Base-by-base conservation (phyloP, 2,888 invertebrate genomes). In the Protonemura montana region DNA sequence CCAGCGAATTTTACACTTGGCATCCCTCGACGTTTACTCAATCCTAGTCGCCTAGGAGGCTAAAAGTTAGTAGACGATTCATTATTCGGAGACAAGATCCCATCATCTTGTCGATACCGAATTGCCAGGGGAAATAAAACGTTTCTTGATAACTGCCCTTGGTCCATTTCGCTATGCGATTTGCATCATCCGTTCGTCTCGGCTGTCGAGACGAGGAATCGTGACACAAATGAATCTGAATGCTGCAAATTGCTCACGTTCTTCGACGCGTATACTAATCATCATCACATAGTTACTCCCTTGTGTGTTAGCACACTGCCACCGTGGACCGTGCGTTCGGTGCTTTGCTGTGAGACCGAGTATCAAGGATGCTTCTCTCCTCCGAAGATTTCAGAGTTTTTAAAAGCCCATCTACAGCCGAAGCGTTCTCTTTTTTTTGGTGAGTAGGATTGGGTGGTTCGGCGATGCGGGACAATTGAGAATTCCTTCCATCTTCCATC, bases 381-480 rank as follows among this genome's bases (percentile, higher is more conserved):
- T 3, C 59, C 59, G 59, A 59, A 10, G 13, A 59, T 59, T 59
- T 81, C 16, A 29, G 81, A 81, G 81, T 30, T 59, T 59, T 59
- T 30, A 30, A 81, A 28, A 28, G 27, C 81, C 81, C 81, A 30
- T 27, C 29, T n/a, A 27, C 5, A 30, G 28, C 30, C 81, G 29
- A 78, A 30, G 81, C n/a, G 26, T 81, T 28, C 28, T 81, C n/a
- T 81, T 30, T 81, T 29, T 30, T 42, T 84, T 42, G 10, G 27
- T 26, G 59, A 59, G 76, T 10, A 76, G 30, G 84, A 76, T 59
- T 76, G 59, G 59, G 59, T 76, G 27, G 81, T 30, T 30, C 30
- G 81, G 28, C 59, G 84, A 76, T 84, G 84, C 84, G 84, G 84
- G 84, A 59, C 76, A 59, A 84, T 84, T 84, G 84, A 84, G 84